Evolutionary conservation across 1,140 invertebrate species (phyloP).

Genomic region (Trichoplusia ni): DNA sequence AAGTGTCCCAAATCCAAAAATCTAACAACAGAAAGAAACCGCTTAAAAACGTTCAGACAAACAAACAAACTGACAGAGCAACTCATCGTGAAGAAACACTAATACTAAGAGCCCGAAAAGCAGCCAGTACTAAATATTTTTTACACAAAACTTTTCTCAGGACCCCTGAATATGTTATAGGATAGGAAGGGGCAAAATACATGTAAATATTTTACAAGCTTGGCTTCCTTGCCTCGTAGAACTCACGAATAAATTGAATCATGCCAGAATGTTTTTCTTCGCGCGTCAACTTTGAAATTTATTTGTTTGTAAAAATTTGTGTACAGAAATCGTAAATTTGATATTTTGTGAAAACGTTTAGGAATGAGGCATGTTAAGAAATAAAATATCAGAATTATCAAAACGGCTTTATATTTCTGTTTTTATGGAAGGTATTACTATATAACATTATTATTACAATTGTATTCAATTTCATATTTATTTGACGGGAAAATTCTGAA

Average conservation of each 20-base stretch:
- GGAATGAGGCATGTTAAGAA: too few relatives aligned
- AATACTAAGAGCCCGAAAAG: neutral
- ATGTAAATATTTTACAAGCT: neutral
- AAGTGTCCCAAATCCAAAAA: too few relatives aligned
- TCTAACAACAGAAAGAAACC: too few relatives aligned
- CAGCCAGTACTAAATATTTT: conserved; percentile 1
- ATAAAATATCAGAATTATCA: too few relatives aligned
- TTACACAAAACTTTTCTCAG: neutral
- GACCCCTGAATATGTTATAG: neutral
- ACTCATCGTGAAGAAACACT: neutral
- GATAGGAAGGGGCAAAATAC: neutral
- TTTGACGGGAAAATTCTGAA: too few relatives aligned
- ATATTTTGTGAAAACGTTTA: too few relatives aligned
- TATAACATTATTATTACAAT: too few relatives aligned
- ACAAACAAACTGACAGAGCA: neutral
- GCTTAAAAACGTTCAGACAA: neutral
- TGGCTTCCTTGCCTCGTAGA: neutral
- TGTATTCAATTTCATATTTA: too few relatives aligned
- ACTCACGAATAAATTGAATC: neutral
- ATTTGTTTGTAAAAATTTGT: neutral
- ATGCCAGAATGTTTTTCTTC: neutral
- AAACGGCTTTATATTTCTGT: too few relatives aligned
- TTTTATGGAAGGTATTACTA: too few relatives aligned
- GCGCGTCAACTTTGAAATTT: neutral
- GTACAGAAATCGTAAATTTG: neutral